Evolutionary conservation across 2,113 vertebrate genomes (phyloP).

Genomic region (Sclerurus mexicanus): DNA sequence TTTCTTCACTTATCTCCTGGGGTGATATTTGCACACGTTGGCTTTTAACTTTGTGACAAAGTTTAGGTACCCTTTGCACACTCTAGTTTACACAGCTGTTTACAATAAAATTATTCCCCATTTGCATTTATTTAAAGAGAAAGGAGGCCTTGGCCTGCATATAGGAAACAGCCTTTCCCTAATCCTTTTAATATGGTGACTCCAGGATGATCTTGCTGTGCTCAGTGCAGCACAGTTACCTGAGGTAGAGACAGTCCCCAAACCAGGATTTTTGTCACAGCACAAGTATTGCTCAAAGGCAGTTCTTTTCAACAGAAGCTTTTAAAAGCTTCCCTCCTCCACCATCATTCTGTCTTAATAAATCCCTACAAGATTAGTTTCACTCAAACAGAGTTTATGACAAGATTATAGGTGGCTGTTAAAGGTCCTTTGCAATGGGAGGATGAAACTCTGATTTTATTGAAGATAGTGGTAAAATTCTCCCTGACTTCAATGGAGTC

Average conservation of each 20-base stretch:
- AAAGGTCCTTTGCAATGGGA: not conserved
- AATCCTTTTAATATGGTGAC: not conserved
- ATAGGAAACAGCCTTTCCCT: not conserved
- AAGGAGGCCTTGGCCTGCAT: not conserved
- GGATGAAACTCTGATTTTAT: not conserved
- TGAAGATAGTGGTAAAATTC: not conserved
- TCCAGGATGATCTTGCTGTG: not conserved
- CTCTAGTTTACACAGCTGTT: not conserved
- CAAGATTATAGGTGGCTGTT: not conserved
- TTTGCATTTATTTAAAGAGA: not conserved
- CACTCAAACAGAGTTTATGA: not conserved
- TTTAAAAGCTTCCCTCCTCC: conserved; percentile 8
- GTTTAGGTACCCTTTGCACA: not conserved
- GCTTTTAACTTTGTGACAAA: not conserved
- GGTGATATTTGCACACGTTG: not conserved
- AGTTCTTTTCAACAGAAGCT: not conserved
- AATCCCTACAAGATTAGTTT: conserved; percentile 21
- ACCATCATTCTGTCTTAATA: not conserved
- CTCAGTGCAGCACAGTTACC: not conserved
- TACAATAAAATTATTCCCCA: not conserved
- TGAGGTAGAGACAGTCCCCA: not conserved
- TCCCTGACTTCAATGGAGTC: not conserved
- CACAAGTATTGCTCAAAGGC: not conserved
- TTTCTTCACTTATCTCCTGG: not conserved
- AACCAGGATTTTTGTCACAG: not conserved